phyloP scores from a whole-genome alignment of 2,113 vertebrate species.

The Phrynosoma blainvillii region DNA sequence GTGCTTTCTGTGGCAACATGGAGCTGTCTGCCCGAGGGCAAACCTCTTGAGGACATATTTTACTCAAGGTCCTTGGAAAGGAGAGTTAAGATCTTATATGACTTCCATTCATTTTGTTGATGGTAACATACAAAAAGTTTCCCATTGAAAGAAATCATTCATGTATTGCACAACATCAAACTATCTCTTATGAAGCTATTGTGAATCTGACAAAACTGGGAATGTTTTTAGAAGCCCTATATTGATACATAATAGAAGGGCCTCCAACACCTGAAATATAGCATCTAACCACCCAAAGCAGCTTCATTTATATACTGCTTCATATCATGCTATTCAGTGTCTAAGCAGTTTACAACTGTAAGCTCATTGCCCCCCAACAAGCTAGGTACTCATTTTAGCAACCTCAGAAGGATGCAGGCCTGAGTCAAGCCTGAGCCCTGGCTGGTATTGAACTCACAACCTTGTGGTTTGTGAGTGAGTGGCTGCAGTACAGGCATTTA shows the following conservation, averaged over 20 bases:
- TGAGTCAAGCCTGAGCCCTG: no score
- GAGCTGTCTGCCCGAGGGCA: background rate
- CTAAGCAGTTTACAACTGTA: no score
- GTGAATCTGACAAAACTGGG: background rate
- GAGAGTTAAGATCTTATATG: background rate
- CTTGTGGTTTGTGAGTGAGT: no score
- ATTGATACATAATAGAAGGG: background rate
- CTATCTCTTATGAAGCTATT: background rate
- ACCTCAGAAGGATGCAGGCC: no score
- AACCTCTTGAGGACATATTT: background rate
- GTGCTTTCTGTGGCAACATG: background rate
- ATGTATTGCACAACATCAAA: background rate
- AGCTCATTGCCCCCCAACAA: no score
- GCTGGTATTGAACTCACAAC: no score
- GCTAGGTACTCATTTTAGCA: no score
- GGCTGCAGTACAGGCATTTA: no score
- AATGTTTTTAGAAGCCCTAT: background rate
- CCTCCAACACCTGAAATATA: background rate
- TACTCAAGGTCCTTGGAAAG: background rate
- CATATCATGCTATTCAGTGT: no score
- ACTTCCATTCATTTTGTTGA: background rate
- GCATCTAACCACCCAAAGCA: background rate
- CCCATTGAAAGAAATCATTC: background rate
- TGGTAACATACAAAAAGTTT: background rate
- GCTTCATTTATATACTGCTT: no score